Evolutionary conservation across 2,113 vertebrate species (phyloP).

Genomic region (Oncorhynchus keta): DNA sequence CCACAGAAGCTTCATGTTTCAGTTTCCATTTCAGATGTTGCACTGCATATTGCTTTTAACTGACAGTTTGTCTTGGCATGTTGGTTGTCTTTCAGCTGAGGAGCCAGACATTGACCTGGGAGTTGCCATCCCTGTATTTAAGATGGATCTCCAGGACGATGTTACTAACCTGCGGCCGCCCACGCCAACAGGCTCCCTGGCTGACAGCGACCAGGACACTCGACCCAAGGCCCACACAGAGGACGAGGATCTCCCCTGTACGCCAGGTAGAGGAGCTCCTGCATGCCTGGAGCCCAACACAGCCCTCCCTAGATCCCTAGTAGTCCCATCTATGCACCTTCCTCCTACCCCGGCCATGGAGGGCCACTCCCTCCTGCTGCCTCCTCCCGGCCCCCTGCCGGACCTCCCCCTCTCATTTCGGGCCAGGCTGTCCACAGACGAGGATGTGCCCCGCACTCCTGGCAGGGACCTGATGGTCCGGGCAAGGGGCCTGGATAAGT

Average conservation of each 20-base stretch:
- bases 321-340: constrained; percentile 64
- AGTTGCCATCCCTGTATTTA: constrained; percentile 53
- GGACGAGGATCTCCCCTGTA: constrained; percentile 71
- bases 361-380: constrained; percentile 58
- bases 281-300: constrained; percentile 64
- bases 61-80: constrained; percentile 1
- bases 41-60: too few relatives aligned
- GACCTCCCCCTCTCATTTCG: constrained; percentile 60
- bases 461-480: constrained; percentile 84
- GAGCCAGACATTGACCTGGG: constrained; percentile 60
- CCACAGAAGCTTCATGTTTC: neutral
- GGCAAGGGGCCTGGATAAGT: constrained; percentile 78
- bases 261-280: constrained; percentile 66
- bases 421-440: constrained; percentile 78
- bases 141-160: constrained; percentile 65
- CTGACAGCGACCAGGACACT: constrained; percentile 69
- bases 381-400: constrained; percentile 47
- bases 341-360: constrained; percentile 68
- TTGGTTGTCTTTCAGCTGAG: constrained; percentile 57
- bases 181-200: constrained; percentile 70
- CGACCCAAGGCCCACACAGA: constrained; percentile 70
- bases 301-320: constrained; percentile 53
- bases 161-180: constrained; percentile 61
- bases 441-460: constrained; percentile 89
- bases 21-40: too few relatives aligned